Conservation (phyloP, 2,888 invertebrate species). For the Panzeria rudis region DNA sequence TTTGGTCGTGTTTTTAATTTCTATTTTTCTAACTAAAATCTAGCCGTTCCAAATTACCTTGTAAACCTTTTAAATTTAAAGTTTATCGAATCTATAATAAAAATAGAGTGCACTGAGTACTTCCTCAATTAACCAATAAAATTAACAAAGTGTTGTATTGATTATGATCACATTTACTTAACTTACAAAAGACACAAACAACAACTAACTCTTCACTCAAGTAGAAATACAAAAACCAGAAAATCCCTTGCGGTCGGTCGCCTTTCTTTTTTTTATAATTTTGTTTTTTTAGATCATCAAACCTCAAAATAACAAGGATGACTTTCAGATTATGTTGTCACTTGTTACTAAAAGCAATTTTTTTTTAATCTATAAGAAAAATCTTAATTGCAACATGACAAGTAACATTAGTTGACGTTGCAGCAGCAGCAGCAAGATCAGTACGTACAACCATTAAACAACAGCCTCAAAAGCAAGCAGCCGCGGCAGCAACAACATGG, state of each 20-base stretch:
- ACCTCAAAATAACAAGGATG: slow-evolving; percentile 63
- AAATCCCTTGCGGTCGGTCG: slow-evolving; percentile 49
- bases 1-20: neutral
- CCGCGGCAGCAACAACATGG: slow-evolving; percentile 36
- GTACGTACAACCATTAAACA: neutral
- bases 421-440: slow-evolving; percentile 43
- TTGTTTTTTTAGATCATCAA: slow-evolving; percentile 30
- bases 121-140: slow-evolving; percentile 67
- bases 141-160: slow-evolving; percentile 57
- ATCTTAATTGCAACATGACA: slow-evolving; percentile 81
- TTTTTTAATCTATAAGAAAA: slow-evolving; percentile 73
- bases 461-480: slow-evolving; percentile 10
- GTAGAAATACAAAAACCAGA: slow-evolving; percentile 2
- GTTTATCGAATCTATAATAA: slow-evolving; percentile 30
- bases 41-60: neutral
- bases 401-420: slow-evolving; percentile 77
- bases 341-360: slow-evolving; percentile 71
- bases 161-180: slow-evolving; percentile 56
- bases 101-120: slow-evolving; percentile 33
- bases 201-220: slow-evolving; percentile 19
- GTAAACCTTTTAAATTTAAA: slow-evolving; percentile 2
- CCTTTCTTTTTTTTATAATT: slow-evolving; percentile 13
- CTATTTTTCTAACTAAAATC: neutral
- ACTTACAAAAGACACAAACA: slow-evolving; percentile 41
- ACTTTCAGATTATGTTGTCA: slow-evolving; percentile 73